phyloP scores from a whole-genome alignment of 2,888 invertebrate species.

The Drosophila hamatofila region DNA sequence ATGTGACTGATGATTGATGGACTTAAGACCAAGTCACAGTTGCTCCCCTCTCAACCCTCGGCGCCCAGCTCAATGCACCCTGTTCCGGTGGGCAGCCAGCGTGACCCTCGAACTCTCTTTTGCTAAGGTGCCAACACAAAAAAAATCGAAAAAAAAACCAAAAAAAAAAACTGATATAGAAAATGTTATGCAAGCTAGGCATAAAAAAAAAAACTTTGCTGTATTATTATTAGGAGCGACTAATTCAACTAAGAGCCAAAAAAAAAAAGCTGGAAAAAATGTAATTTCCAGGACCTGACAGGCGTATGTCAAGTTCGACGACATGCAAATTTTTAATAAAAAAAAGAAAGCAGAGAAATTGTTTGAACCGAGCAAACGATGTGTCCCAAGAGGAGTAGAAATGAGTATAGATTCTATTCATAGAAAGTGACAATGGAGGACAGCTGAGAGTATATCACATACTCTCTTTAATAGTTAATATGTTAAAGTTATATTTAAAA shows the following conservation, averaged over 20 bases:
- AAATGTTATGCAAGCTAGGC: slow-evolving; percentile 47
- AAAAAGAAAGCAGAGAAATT: background rate
- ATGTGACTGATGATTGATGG: slow-evolving; percentile 80
- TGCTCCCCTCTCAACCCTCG: slow-evolving; percentile 6
- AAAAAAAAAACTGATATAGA: slow-evolving; percentile 25
- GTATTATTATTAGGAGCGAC: slow-evolving; percentile 41
- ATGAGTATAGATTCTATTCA: background rate
- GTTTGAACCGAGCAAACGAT: background rate
- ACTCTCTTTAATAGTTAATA: background rate
- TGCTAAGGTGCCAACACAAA: slow-evolving; percentile 37
- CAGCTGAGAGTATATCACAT: background rate
- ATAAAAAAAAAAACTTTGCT: slow-evolving; percentile 35
- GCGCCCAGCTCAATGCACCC: slow-evolving; percentile 13
- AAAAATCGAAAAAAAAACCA: slow-evolving; percentile 19
- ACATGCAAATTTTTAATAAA: slow-evolving; percentile 72
- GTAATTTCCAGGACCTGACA: slow-evolving; percentile 78
- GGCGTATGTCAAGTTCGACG: slow-evolving; percentile 78
- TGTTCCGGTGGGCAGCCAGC: slow-evolving; percentile 45
- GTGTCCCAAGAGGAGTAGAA: background rate
- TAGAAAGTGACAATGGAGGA: background rate
- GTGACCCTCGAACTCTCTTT: slow-evolving; percentile 51
- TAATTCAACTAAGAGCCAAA: slow-evolving; percentile 32
- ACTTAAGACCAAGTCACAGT: slow-evolving; percentile 59
- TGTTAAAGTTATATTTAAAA: background rate
- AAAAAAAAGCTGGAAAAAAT: slow-evolving; percentile 50